Evolutionary conservation across 2,797 vertebrate genomes (phyloP).

Genomic region (Cynodonichthys magdalenae): DNA sequence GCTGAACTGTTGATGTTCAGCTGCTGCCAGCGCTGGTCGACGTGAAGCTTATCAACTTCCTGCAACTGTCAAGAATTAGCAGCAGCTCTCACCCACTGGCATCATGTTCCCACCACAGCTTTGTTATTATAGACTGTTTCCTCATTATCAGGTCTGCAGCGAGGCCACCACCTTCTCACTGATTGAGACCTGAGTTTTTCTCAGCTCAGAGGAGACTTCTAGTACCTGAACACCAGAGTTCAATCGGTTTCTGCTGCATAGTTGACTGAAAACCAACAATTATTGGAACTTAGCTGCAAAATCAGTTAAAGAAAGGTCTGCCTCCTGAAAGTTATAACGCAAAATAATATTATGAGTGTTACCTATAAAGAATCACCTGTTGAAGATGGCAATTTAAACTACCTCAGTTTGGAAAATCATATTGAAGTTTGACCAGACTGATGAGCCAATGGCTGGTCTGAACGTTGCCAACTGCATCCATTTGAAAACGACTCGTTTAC

Average conservation of each 20-base stretch:
- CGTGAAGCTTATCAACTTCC: conserved; percentile 66
- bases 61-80: conserved; percentile 48
- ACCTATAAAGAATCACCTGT: too few relatives aligned
- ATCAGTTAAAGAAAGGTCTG: too few relatives aligned
- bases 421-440: too few relatives aligned
- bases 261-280: background rate
- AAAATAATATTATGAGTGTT: too few relatives aligned
- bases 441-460: too few relatives aligned
- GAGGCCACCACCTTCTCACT: conserved; percentile 13
- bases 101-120: conserved; percentile 19
- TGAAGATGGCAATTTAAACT: too few relatives aligned
- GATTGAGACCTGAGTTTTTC: conserved; percentile 14
- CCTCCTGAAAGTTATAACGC: too few relatives aligned
- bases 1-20: conserved; percentile 23
- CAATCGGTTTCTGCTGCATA: too few relatives aligned
- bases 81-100: conserved; percentile 12
- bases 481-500: too few relatives aligned
- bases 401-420: too few relatives aligned
- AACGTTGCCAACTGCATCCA: too few relatives aligned
- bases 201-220: conserved; percentile 7
- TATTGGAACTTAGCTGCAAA: background rate
- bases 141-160: conserved; percentile 5
- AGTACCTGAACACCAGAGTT: background rate
- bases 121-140: conserved; percentile 30
- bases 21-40: conserved; percentile 16